These are phyloP conservation scores for Ochropacha duplaris DNA, from an alignment of 2,888 invertebrate species.

Conservation along the genomic window DNA sequence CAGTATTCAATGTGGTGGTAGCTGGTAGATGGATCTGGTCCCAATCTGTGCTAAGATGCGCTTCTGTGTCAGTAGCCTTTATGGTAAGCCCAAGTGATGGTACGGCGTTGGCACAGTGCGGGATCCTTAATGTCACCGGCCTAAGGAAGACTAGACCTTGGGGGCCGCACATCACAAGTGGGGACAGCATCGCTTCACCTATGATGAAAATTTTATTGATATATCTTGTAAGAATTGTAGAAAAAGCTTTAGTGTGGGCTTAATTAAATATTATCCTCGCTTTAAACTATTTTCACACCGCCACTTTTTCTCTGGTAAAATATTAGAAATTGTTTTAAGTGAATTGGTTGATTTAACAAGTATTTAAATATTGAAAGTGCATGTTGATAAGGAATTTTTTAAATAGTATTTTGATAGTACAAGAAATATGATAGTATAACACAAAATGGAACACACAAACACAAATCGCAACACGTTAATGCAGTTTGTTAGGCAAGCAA, in stretches of 20 bases:
- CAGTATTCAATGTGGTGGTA: conserved; percentile 92
- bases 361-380: conserved; percentile 15
- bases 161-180: conserved; percentile 98
- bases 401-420: not conserved
- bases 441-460: conserved; percentile 74
- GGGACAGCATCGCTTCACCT: conserved; percentile 97
- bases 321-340: conserved; percentile 3
- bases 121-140: conserved; percentile 95
- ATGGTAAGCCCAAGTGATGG: conserved; percentile 89
- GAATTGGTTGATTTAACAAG: not conserved
- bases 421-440: conserved; percentile 18
- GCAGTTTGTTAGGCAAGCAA: conserved; percentile 59
- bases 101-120: conserved; percentile 91
- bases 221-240: conserved; percentile 2
- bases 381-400: conserved; percentile 9
- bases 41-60: conserved; percentile 92
- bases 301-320: not conserved
- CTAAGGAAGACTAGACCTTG: conserved; percentile 94
- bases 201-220: conserved; percentile 26
- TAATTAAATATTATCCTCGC: not conserved
- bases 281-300: not conserved
- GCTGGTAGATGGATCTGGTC: conserved; percentile 93
- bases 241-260: conserved; percentile 12
- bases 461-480: conserved; percentile 76
- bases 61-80: conserved; percentile 91